These are phyloP conservation scores for Crypturellus tataupa DNA, from an alignment of 2,797 vertebrate species.

Conservation along the genomic window DNA sequence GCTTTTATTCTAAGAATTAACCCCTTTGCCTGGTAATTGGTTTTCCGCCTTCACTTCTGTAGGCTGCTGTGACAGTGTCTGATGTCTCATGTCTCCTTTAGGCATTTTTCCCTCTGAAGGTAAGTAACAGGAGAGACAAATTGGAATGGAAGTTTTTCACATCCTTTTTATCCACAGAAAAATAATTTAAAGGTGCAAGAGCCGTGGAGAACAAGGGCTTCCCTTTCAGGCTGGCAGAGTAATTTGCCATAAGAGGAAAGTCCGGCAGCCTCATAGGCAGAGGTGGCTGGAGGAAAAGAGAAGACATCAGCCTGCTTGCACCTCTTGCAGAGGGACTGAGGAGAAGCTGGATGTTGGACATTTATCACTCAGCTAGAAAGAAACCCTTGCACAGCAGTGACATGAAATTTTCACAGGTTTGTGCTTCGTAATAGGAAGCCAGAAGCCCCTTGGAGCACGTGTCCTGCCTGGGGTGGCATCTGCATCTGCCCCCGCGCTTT, in stretches of 20 bases:
- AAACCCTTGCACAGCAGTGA: background rate
- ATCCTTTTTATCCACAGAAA: background rate
- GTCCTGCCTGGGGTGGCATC: background rate
- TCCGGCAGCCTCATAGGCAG: background rate
- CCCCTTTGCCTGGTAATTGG: background rate
- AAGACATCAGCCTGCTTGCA: background rate
- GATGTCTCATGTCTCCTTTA: background rate
- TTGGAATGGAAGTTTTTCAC: background rate
- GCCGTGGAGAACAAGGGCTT: background rate
- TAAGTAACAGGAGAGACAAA: background rate
- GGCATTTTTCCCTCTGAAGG: background rate
- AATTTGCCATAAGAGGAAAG: background rate
- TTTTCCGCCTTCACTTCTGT: background rate
- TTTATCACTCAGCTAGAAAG: background rate
- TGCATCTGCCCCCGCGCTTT: background rate
- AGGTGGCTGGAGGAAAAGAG: background rate
- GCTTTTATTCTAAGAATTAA: conserved; percentile 6
- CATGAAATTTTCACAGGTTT: background rate
- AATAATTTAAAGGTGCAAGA: background rate
- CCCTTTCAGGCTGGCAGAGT: background rate
- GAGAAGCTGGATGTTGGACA: background rate
- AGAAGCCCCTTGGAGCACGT: background rate
- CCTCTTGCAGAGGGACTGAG: background rate
- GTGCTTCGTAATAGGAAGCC: background rate
- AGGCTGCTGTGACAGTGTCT: background rate